phyloP scores from a whole-genome alignment of 2,888 invertebrate genomes.

The Stenodera caucasica region DNA sequence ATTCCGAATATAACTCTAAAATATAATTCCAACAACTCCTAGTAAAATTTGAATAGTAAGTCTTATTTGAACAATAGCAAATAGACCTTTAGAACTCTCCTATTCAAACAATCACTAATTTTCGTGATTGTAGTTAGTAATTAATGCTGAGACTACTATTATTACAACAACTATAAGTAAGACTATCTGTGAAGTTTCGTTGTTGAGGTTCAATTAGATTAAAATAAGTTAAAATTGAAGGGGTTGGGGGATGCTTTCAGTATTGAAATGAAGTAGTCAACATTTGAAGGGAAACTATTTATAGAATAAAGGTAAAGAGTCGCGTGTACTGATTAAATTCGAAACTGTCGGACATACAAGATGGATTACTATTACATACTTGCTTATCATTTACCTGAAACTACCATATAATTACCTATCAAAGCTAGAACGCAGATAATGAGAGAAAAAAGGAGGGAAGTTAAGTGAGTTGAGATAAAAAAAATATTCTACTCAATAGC shows the following conservation, averaged over 20 bases:
- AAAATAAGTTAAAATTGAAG: neutral
- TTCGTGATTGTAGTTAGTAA: neutral
- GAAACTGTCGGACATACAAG: slow-evolving; percentile 37
- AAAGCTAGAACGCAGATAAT: neutral
- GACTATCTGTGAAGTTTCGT: neutral
- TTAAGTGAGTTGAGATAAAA: neutral
- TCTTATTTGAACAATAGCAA: neutral
- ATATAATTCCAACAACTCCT: too few species aligned
- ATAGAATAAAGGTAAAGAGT: slow-evolving; percentile 27
- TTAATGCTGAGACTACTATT: neutral
- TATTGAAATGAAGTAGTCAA: neutral
- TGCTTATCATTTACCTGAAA: slow-evolving; percentile 34
- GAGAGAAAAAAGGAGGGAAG: neutral
- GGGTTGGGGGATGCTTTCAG: neutral
- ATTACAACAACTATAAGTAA: neutral
- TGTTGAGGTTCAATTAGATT: neutral
- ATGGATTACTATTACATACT: slow-evolving; percentile 35
- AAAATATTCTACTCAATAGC: neutral
- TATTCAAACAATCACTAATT: slow-evolving; percentile 4
- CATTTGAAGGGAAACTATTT: slow-evolving; percentile 1
- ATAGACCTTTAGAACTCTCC: neutral
- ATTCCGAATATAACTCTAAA: too few species aligned
- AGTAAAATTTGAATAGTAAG: too few species aligned
- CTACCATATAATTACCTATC: slow-evolving; percentile 24
- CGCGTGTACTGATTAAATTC: slow-evolving; percentile 40